phyloP scores from a whole-genome alignment of 2,113 vertebrate species.

The Gobio gobio region DNA sequence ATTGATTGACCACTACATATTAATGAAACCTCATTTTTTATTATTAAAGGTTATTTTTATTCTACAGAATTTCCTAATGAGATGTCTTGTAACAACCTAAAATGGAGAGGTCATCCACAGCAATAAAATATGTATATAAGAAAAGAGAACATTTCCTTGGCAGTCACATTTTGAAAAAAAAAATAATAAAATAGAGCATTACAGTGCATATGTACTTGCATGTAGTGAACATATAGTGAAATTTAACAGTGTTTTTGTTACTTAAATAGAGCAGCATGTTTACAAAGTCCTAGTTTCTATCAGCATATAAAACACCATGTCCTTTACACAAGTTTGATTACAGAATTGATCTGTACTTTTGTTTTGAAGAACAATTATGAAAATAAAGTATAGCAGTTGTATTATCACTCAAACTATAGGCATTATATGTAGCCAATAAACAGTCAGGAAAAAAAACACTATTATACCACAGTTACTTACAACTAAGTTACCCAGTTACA shows the following conservation, averaged over 20 bases:
- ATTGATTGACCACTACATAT: background rate
- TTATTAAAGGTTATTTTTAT: constrained; percentile 17
- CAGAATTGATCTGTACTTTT: background rate
- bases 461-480: background rate
- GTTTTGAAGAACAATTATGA: background rate
- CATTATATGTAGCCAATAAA: background rate
- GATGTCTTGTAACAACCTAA: background rate
- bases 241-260: background rate
- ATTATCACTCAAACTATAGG: background rate
- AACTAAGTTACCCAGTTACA: background rate
- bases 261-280: constrained; percentile 1
- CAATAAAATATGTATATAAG: background rate
- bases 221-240: background rate
- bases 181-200: too few relatives aligned
- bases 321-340: background rate
- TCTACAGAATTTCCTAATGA: background rate
- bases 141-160: background rate
- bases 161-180: background rate
- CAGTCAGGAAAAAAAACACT: background rate
- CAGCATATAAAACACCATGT: background rate
- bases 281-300: background rate
- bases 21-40: background rate
- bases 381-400: background rate
- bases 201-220: background rate
- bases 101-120: background rate